Percentiles rank a stretch among this genome's conserved stretches.
Conservation (phyloP, 2,797 vertebrate genomes). For the Smutsia gigantea region DNA sequence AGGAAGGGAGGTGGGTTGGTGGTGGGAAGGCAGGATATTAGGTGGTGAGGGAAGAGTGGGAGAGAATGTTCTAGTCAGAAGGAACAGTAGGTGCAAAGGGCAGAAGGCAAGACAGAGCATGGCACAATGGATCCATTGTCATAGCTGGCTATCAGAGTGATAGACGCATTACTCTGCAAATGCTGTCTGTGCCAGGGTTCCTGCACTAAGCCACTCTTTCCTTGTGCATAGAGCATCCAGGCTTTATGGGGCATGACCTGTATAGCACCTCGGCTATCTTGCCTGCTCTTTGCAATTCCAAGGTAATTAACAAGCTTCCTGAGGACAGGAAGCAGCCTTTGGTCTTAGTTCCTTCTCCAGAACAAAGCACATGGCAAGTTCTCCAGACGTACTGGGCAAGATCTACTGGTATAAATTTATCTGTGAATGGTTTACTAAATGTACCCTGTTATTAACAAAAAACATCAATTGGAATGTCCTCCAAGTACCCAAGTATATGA, state of each 20-base stretch:
- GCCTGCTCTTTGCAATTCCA: not conserved
- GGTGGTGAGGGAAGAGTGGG: not conserved
- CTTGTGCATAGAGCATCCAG: not conserved
- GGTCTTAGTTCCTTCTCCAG: not conserved
- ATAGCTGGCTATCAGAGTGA: not conserved
- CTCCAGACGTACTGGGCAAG: not conserved
- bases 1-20: not conserved
- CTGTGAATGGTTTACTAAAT: not conserved
- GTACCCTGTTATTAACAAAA: not conserved
- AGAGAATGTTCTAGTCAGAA: not conserved
- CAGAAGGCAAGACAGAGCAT: not conserved
- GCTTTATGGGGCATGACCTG: not conserved
- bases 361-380: not conserved
- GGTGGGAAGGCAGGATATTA: not conserved
- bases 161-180: not conserved
- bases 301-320: not conserved
- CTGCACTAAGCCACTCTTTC: not conserved
- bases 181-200: not conserved
- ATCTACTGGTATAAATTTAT: not conserved
- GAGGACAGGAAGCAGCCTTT: not conserved
- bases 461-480: not conserved
- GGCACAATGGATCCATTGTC: not conserved
- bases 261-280: not conserved
- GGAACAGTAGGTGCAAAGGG: not conserved
- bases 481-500: not conserved